These are phyloP conservation scores for Pao palembangensis DNA, from an alignment of 2,113 vertebrate species.

Conservation along the genomic window DNA sequence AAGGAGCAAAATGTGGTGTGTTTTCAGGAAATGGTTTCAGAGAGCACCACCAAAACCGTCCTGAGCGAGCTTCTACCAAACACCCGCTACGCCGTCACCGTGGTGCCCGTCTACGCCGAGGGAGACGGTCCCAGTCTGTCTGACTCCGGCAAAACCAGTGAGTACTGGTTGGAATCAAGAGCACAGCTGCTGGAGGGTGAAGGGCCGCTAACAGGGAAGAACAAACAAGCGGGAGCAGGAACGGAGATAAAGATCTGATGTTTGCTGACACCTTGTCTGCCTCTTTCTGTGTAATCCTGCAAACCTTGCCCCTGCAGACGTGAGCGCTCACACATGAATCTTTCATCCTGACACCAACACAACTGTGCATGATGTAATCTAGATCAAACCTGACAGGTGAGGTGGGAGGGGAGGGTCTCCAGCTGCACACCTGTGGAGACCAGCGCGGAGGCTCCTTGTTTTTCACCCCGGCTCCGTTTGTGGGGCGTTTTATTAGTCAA, in stretches of 20 bases:
- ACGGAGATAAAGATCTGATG: too few species aligned
- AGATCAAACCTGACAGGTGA: too few species aligned
- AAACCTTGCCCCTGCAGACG: too few species aligned
- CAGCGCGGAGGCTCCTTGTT: too few species aligned
- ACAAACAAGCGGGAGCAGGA: too few species aligned
- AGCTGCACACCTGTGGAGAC: too few species aligned
- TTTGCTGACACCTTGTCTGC: neutral
- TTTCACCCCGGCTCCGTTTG: too few species aligned
- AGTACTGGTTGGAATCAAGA: slow-evolving; percentile 57
- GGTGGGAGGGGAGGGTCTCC: too few species aligned
- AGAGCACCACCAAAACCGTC: slow-evolving; percentile 86
- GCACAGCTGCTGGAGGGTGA: neutral
- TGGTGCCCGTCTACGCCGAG: slow-evolving; percentile 88
- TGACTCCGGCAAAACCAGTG: slow-evolving; percentile 85
- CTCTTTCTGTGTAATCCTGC: neutral
- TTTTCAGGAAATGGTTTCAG: slow-evolving; percentile 84
- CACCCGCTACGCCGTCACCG: slow-evolving; percentile 84
- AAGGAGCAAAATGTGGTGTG: neutral
- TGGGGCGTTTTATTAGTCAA: too few species aligned
- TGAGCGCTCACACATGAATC: too few species aligned
- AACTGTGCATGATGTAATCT: too few species aligned
- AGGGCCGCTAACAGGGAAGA: neutral
- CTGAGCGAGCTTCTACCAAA: slow-evolving; percentile 84
- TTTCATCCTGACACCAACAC: too few species aligned
- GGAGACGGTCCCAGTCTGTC: slow-evolving; percentile 87